Base-by-base conservation (phyloP, 2,888 invertebrate genomes). In the Mesochorus sp. region DNA sequence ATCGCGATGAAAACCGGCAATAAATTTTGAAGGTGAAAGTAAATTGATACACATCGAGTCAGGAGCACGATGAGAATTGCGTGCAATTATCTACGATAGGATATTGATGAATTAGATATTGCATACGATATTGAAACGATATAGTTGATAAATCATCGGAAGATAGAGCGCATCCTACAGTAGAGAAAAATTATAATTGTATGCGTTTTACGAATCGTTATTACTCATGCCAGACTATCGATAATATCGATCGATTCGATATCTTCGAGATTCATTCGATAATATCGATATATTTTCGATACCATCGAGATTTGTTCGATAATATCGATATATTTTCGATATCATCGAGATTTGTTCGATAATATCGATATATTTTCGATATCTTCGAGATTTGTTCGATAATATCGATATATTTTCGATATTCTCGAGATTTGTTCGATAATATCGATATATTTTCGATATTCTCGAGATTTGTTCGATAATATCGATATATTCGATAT, bases 141-240 rank as follows among this genome's bases (percentile, higher is more conserved):
- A 51, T 51, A 71, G 39, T 21, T 51, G 19, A 42, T 19, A 39
- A 61, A 21, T 10, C 14, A 39, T 51, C 39, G 39, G 19, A 5
- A 51, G 42, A 2, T 31, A 51, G 34, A 21, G 42, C 6, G 71
- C 39, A 61, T 61, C 42, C 51, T 71, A 53, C 12, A 17, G 24
- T 47, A 57, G 12, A 6, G 12, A 64, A 17, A 3, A 4, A 6
- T 47, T 8, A 19, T 10, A 3, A 31, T 3, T 31, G n/a, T n/a
- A 67, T 12, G 47, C 21, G 17, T 31, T 34, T 57, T 28, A 6
- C 24, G 34, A 61, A 24, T 31, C 51, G 44, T 10, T 44, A 12
- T 31, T 61, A n/a, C n/a, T n/a, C n/a, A n/a, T n/a, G n/a, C n/a
- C n/a, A 1, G 37, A 26, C 3, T 37, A 44, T 37, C 64, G 64